These are phyloP conservation scores for Anastrepha obliqua DNA, from an alignment of 1,140 invertebrate species.

Conservation along the genomic window DNA sequence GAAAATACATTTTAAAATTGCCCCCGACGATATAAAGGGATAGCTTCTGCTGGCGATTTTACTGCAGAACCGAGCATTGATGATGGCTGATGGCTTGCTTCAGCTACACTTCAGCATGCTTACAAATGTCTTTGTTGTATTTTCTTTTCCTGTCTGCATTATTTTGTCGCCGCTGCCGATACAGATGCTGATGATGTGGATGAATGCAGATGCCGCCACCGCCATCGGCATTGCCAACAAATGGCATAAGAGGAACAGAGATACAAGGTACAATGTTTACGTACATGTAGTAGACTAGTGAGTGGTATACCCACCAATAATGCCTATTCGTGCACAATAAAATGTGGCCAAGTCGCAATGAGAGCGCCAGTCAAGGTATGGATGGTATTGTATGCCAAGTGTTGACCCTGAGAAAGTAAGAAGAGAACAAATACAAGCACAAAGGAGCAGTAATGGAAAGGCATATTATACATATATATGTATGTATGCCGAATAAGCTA, in stretches of 20 bases:
- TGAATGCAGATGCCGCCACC: conserved; percentile 34
- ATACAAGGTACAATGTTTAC: conserved; percentile 36
- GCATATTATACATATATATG: background rate
- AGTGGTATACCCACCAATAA: conserved; percentile 36
- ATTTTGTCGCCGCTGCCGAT: conserved; percentile 19
- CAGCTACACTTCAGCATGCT: background rate
- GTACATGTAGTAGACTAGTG: conserved; percentile 10
- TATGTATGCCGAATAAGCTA: background rate
- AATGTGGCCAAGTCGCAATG: conserved; percentile 39
- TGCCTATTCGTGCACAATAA: conserved; percentile 19
- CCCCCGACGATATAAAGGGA: conserved; percentile 40
- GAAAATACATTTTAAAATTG: conserved; percentile 50
- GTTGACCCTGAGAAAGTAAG: conserved; percentile 26
- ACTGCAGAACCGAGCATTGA: conserved; percentile 26
- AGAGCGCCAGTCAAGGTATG: conserved; percentile 1
- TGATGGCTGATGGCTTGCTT: conserved; percentile 32
- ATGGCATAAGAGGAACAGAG: conserved; percentile 33
- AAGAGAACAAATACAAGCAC: background rate
- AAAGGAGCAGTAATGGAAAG: background rate
- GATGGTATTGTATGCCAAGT: background rate
- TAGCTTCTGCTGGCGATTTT: background rate
- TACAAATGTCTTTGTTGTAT: background rate
- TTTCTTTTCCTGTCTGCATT: conserved; percentile 27
- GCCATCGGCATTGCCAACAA: conserved; percentile 1
- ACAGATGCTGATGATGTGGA: conserved; percentile 1